Conservation (phyloP, 1,140 invertebrate genomes). For the Hycleus cichorii region DNA sequence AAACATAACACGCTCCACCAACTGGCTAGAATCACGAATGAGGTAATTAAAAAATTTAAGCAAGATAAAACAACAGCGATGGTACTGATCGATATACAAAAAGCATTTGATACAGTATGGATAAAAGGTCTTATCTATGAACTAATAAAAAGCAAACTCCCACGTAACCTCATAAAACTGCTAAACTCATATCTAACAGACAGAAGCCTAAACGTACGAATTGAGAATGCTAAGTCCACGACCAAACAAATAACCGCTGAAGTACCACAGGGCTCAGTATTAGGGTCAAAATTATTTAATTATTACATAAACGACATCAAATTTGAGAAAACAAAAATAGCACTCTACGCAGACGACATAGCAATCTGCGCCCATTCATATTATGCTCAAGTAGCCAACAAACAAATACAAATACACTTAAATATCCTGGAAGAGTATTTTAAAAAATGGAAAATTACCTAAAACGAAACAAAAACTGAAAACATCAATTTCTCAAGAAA, state of each 20-base stretch:
- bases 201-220: conserved; percentile 24
- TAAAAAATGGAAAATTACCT: conserved; percentile 27
- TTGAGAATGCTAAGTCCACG: conserved; percentile 14
- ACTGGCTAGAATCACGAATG: too few relatives aligned
- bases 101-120: conserved; percentile 36
- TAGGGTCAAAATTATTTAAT: not conserved
- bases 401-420: conserved; percentile 32
- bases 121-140: conserved; percentile 31
- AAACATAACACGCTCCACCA: too few relatives aligned
- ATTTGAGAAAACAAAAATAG: conserved; percentile 4
- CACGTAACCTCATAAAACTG: conserved; percentile 18
- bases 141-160: conserved; percentile 18
- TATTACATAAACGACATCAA: not conserved
- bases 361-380: conserved; percentile 28
- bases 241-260: conserved; percentile 6
- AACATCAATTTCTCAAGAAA: conserved; percentile 18
- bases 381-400: conserved; percentile 24
- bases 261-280: conserved; percentile 9
- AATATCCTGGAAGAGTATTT: conserved; percentile 30
- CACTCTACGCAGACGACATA: conserved; percentile 16
- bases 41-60: not conserved
- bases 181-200: conserved; percentile 26
- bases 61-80: not conserved
- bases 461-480: conserved; percentile 33
- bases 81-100: not conserved